phyloP scores from a whole-genome alignment of 2,797 vertebrate species.

The Peromyscus nudipes region DNA sequence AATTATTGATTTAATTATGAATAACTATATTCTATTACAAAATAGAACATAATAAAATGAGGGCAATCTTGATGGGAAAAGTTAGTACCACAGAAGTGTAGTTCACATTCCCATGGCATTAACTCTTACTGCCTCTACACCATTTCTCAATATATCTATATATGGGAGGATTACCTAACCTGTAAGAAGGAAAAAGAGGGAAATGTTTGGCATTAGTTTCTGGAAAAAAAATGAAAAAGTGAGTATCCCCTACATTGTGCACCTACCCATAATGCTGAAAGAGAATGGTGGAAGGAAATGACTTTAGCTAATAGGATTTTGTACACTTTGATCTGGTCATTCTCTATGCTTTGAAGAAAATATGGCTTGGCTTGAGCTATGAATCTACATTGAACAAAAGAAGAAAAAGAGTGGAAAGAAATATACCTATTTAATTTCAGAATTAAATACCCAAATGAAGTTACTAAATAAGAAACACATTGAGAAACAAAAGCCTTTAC shows the following conservation, averaged over 20 bases:
- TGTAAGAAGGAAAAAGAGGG: neutral
- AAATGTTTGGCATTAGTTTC: neutral
- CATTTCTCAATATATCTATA: neutral
- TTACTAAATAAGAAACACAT: constrained; percentile 55
- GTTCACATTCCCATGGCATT: neutral
- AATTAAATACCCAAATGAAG: neutral
- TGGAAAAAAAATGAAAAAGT: neutral
- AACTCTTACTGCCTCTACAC: neutral
- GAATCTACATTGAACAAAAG: neutral
- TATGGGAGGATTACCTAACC: neutral
- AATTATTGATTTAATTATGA: neutral
- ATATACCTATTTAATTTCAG: constrained; percentile 46
- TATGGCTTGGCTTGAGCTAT: neutral
- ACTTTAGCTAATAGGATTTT: neutral
- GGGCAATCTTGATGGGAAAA: neutral
- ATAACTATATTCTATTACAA: neutral
- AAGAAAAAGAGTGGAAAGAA: neutral
- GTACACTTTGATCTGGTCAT: neutral
- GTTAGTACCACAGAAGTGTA: neutral
- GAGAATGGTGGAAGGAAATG: neutral
- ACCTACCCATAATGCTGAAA: neutral
- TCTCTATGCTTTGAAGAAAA: constrained; percentile 45
- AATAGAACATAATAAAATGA: neutral
- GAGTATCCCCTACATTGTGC: neutral
- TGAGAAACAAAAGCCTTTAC: constrained; percentile 12